Evolutionary conservation across 2,113 vertebrate species (phyloP).

Genomic region (Abramis brama): DNA sequence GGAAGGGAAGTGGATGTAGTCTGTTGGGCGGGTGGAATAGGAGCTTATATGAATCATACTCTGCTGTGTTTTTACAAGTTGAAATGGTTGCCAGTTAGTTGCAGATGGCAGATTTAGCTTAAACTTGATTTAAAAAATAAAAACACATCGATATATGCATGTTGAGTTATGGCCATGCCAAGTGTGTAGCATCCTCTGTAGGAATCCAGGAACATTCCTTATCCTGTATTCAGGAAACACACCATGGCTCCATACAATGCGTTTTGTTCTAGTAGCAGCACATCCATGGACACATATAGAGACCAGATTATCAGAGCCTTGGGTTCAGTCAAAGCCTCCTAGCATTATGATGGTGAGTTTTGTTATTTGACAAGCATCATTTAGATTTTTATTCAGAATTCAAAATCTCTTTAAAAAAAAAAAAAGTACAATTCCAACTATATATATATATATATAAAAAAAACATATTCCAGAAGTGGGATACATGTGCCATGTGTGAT

Average conservation of each 20-base stretch:
- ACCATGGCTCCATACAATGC: slow-evolving; percentile 34
- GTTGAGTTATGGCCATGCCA: slow-evolving; percentile 53
- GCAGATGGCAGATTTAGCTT: background rate
- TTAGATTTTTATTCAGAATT: background rate
- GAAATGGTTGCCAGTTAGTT: background rate
- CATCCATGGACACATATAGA: background rate
- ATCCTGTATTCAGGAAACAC: slow-evolving; percentile 58
- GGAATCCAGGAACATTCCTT: background rate
- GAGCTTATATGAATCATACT: background rate
- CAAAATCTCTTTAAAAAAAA: background rate
- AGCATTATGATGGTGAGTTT: background rate
- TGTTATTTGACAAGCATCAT: background rate
- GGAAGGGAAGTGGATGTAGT: slow-evolving; percentile 71
- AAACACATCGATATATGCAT: background rate
- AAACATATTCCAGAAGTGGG: background rate
- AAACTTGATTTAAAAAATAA: background rate
- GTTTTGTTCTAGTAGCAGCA: slow-evolving; percentile 32
- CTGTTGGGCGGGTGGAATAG: background rate
- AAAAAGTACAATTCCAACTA: background rate
- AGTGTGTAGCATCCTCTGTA: slow-evolving; percentile 36
- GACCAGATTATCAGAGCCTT: background rate
- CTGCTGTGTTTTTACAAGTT: background rate
- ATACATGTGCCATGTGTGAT: background rate
- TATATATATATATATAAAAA: background rate
- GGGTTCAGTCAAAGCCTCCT: background rate